These are phyloP conservation scores for Drosophila sordidapex DNA, from an alignment of 2,888 invertebrate genomes.

Conservation along the genomic window DNA sequence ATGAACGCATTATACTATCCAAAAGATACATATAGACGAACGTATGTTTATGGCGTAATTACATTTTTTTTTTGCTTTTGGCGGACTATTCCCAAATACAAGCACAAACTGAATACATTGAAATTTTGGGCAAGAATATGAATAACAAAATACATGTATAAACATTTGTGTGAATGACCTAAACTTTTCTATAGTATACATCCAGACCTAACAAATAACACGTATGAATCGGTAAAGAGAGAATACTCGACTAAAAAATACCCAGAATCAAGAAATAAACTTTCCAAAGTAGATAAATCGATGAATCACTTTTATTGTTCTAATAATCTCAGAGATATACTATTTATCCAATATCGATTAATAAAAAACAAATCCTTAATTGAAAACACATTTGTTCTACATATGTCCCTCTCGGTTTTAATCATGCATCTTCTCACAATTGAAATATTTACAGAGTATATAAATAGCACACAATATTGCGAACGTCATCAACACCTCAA, in stretches of 20 bases:
- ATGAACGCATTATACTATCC: slow-evolving; percentile 41
- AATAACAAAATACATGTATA: not conserved
- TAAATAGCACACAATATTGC: not conserved
- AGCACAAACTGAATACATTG: slow-evolving; percentile 12
- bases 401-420: not conserved
- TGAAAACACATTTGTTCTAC: not conserved
- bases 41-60: not conserved
- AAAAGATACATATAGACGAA: slow-evolving; percentile 18
- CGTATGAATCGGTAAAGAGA: not conserved
- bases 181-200: not conserved
- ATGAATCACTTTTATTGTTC: not conserved
- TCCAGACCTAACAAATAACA: not conserved
- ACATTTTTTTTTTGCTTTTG: not conserved
- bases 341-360: not conserved
- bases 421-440: not conserved
- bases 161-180: slow-evolving; percentile 11
- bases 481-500: slow-evolving; percentile 28
- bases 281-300: not conserved
- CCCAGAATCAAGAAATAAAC: not conserved
- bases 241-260: not conserved
- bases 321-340: not conserved
- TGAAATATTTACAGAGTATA: not conserved
- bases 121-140: slow-evolving; percentile 5
- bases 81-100: slow-evolving; percentile 7
- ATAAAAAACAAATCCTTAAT: not conserved